Conservation (phyloP, 2,797 vertebrate genomes). For the Scolopax rusticola region DNA sequence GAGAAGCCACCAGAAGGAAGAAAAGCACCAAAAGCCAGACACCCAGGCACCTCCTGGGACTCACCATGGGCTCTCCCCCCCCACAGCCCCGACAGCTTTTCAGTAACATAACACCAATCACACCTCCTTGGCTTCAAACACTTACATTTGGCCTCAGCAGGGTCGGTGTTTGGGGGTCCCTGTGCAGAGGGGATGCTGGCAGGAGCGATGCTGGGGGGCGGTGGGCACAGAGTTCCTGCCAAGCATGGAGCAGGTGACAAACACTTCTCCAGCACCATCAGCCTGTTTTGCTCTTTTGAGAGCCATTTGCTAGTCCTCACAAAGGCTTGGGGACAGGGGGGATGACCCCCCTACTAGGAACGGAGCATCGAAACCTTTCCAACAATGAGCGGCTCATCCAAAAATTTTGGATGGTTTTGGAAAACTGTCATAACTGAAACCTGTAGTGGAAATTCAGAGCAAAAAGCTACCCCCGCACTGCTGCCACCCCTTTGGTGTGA, state of each 20-base stretch:
- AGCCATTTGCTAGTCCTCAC: neutral
- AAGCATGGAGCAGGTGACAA: neutral
- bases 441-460: accelerated
- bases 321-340: neutral
- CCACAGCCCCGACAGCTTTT: accelerated
- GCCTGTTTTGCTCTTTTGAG: accelerated
- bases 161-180: neutral
- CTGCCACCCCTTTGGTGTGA: neutral
- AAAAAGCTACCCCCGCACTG: neutral
- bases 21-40: no score
- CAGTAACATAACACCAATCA: neutral
- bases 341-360: neutral
- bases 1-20: neutral
- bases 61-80: accelerated
- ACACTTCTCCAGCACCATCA: neutral
- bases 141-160: accelerated
- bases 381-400: neutral
- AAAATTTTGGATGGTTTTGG: neutral
- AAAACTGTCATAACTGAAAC: neutral
- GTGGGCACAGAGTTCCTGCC: neutral
- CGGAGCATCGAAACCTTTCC: neutral
- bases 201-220: accelerated
- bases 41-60: accelerated
- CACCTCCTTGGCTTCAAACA: accelerated
- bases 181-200: no score